These are phyloP conservation scores for Prostheceraeus crozeri DNA, from an alignment of 2,888 invertebrate genomes.

Conservation along the genomic window DNA sequence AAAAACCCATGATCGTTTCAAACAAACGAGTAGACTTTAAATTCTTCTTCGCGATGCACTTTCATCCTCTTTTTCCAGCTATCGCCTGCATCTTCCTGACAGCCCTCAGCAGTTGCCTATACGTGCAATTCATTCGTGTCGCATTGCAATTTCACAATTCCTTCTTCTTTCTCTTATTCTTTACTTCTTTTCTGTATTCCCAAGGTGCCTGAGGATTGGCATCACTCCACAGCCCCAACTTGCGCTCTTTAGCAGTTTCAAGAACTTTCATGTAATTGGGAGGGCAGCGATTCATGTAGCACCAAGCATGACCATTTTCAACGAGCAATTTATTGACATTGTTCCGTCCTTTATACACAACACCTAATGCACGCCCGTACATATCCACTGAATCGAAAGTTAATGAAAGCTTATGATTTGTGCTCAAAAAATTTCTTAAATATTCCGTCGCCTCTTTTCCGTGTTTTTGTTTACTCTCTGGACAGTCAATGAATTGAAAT, in stretches of 20 bases:
- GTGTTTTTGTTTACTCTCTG: not conserved
- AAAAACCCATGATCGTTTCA: too few species aligned
- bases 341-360: not conserved
- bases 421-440: not conserved
- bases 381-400: not conserved
- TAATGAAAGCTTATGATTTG: not conserved
- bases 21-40: too few species aligned
- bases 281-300: not conserved
- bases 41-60: too few species aligned
- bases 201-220: not conserved
- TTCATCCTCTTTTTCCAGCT: too few species aligned
- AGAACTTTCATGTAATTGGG: not conserved
- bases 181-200: not conserved
- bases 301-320: slow-evolving; percentile 1
- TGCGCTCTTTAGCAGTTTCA: not conserved
- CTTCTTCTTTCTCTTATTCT: too few species aligned
- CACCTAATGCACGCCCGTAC: not conserved
- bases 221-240: not conserved
- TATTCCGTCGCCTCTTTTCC: not conserved
- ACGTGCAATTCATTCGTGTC: too few species aligned
- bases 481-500: not conserved
- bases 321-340: not conserved
- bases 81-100: too few species aligned
- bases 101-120: too few species aligned
- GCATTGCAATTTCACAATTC: too few species aligned